Conservation (phyloP, 2,113 vertebrate species). For the Butastur rufipennis region DNA sequence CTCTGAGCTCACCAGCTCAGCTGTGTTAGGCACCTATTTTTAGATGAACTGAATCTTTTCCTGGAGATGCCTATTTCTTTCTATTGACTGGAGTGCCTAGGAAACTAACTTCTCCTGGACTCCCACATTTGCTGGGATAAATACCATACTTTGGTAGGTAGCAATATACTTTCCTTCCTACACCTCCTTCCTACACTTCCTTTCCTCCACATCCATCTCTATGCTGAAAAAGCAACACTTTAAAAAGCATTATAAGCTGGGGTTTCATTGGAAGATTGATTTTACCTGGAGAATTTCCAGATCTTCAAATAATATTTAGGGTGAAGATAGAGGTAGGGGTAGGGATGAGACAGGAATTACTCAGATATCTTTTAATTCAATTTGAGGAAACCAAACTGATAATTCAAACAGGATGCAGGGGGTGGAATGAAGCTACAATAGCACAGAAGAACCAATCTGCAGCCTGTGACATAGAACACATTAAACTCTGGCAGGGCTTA, state of each 20-base stretch:
- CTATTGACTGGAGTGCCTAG: neutral
- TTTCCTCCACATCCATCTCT: neutral
- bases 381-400: neutral
- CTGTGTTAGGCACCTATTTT: neutral
- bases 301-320: neutral
- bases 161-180: neutral
- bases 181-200: neutral
- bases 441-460: neutral
- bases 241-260: neutral
- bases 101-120: neutral
- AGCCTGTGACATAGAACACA: neutral
- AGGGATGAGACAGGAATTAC: neutral
- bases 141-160: neutral
- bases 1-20: neutral
- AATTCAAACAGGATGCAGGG: neutral
- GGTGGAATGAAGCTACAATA: neutral
- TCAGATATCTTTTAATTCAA: neutral
- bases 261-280: neutral
- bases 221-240: neutral
- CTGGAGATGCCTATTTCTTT: neutral
- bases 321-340: neutral
- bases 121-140: neutral
- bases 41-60: neutral
- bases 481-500: neutral
- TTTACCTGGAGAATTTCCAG: neutral